phyloP scores from a whole-genome alignment of 2,113 vertebrate species.

The Dipodomys ordii region DNA sequence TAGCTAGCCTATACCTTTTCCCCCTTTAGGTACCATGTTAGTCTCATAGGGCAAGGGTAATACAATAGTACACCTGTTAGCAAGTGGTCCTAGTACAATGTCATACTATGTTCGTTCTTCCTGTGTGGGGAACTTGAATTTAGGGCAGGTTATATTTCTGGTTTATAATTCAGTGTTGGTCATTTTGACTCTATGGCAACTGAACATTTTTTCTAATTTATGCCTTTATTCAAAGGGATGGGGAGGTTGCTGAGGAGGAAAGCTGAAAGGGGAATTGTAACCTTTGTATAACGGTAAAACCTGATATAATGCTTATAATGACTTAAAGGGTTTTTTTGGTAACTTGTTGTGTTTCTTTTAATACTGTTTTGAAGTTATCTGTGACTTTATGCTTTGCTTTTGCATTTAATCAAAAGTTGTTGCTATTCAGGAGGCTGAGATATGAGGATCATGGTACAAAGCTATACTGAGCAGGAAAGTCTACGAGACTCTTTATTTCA shows the following conservation, averaged over 20 bases:
- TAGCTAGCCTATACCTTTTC: neutral
- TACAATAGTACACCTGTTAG: neutral
- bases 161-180: neutral
- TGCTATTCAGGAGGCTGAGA: no score
- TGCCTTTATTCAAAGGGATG: neutral
- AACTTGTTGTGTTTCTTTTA: slow-evolving; percentile 32
- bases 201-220: neutral
- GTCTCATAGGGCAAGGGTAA: no score
- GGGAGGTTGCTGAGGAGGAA: neutral
- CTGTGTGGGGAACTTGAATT: neutral
- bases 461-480: no score
- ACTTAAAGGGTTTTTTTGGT: neutral
- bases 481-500: no score
- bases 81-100: neutral
- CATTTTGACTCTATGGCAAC: neutral
- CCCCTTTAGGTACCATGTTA: neutral
- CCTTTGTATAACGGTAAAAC: neutral
- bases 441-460: no score
- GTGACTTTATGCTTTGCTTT: neutral
- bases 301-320: slow-evolving; percentile 21
- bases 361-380: slow-evolving; percentile 6
- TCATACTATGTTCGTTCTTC: neutral
- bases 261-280: neutral
- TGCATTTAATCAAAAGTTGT: slow-evolving; percentile 9
- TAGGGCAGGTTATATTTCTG: neutral